phyloP scores from a whole-genome alignment of 2,797 vertebrate genomes.

The Zalophus californianus region DNA sequence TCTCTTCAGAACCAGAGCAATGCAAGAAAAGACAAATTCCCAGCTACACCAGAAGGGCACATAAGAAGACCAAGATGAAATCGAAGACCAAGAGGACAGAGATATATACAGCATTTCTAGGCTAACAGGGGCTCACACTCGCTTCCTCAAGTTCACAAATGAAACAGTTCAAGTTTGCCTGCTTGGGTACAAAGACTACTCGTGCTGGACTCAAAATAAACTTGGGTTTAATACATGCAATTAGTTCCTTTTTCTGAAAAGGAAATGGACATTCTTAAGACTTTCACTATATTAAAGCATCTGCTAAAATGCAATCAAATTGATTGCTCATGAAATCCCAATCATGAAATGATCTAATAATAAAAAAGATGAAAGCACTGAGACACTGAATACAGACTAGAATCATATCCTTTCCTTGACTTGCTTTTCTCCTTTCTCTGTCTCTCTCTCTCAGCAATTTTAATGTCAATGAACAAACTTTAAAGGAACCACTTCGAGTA shows the following conservation, averaged over 20 bases:
- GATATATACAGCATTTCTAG: neutral
- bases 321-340: constrained; percentile 56
- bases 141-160: constrained; percentile 63
- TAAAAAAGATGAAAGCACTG: neutral
- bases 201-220: constrained; percentile 52
- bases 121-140: constrained; percentile 42
- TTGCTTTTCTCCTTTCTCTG: neutral
- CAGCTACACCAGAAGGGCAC: neutral
- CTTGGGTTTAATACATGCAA: constrained; percentile 60
- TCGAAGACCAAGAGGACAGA: neutral
- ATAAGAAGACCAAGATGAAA: neutral
- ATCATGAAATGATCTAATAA: constrained; percentile 40
- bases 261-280: constrained; percentile 49
- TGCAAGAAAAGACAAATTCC: neutral
- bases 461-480: neutral
- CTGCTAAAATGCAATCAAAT: constrained; percentile 58
- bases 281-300: constrained; percentile 47
- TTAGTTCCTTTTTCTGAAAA: constrained; percentile 58
- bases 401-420: neutral
- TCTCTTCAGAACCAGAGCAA: constrained; percentile 65
- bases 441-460: neutral
- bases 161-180: constrained; percentile 55
- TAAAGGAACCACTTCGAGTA: neutral
- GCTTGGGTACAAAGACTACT: constrained; percentile 73
- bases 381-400: neutral